Base-by-base conservation (phyloP, 2,113 vertebrate species). In the Paramisgurnus dabryanus region DNA sequence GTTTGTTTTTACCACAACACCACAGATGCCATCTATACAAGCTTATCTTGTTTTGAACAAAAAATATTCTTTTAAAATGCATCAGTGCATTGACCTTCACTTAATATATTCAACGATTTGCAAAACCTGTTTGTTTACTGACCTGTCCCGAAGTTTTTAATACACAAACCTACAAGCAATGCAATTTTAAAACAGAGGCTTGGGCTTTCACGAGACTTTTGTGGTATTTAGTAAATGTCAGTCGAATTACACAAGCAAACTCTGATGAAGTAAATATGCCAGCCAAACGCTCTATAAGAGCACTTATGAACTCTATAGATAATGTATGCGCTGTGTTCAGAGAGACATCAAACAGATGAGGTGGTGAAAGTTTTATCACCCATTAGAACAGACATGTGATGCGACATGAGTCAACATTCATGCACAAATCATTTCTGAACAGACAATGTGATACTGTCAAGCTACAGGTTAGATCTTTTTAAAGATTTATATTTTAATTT, bases 181-280 rank as follows among this genome's bases (percentile, higher is more conserved):
- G 57, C n/a, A 60, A 41, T 61, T 60, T 61, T 57, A 57, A 60
- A 58, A 57, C 10, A 15, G n/a, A 74, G 34, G 18, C 8, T 58
- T n/a, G 1, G 41, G 41, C 41, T 45, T 69, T 43, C n/a, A 43
- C 5, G 18, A 72, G 47, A 39, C 53, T 63, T 63, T 17, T 8
- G n/a, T 34, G 72, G 12, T 49, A 75, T 75, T 75, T 75, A n/a
- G 55, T 58, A 75, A 75, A 75, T 63, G 72, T n/a, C 72, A 7
- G 40, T 45, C n/a, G 45, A 17, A 45, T 45, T 71, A 57, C 9
- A 41, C 41, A 41, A 71, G 50, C 69, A 71, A 17, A 71, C 34
- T 39, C 2, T 15, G 67, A 45, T 63, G 58, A 75, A 75, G 57
- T 73, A 73, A 43, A 73, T 43, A 49, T 7, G 17, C 55, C 17